These are phyloP conservation scores for Drosophila lacteicornis DNA, from an alignment of 1,140 invertebrate genomes.

Conservation along the genomic window DNA sequence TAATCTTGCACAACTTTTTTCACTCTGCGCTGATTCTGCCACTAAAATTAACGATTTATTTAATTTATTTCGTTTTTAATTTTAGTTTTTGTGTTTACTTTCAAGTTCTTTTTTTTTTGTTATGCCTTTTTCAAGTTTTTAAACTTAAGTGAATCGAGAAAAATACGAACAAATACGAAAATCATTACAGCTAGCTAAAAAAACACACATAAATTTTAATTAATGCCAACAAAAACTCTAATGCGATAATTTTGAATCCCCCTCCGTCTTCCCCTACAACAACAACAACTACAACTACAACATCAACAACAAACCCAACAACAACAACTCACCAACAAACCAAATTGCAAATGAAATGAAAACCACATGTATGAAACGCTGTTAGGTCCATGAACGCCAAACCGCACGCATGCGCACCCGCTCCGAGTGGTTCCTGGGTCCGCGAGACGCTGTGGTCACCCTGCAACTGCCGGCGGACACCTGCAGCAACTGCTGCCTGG, in stretches of 20 bases:
- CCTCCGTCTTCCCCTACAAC: constrained; percentile 64
- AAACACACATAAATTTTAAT: constrained; percentile 41
- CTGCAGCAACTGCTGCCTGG: constrained; percentile 80
- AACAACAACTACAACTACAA: constrained; percentile 26
- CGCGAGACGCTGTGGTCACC: constrained; percentile 85
- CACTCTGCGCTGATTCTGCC: constrained; percentile 41
- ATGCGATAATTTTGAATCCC: constrained; percentile 82
- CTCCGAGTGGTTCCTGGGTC: constrained; percentile 96
- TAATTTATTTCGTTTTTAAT: constrained; percentile 5
- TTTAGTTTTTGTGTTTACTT: constrained; percentile 21
- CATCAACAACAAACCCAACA: constrained; percentile 44
- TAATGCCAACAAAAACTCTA: constrained; percentile 66
- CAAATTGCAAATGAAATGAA: constrained; percentile 16
- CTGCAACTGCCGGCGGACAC: constrained; percentile 70
- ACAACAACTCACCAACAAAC: constrained; percentile 46
- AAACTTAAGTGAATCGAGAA: constrained; percentile 36
- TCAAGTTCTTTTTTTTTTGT: constrained; percentile 25
- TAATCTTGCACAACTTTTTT: constrained; percentile 58
- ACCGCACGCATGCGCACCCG: constrained; percentile 96
- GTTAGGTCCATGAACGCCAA: constrained; percentile 96
- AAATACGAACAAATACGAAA: constrained; percentile 27
- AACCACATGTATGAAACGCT: constrained; percentile 32
- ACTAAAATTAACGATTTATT: constrained; percentile 40
- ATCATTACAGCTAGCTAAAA: constrained; percentile 34
- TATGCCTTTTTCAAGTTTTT: constrained; percentile 42